phyloP scores from a whole-genome alignment of 2,888 invertebrate species.

The Drosophila tripunctata region DNA sequence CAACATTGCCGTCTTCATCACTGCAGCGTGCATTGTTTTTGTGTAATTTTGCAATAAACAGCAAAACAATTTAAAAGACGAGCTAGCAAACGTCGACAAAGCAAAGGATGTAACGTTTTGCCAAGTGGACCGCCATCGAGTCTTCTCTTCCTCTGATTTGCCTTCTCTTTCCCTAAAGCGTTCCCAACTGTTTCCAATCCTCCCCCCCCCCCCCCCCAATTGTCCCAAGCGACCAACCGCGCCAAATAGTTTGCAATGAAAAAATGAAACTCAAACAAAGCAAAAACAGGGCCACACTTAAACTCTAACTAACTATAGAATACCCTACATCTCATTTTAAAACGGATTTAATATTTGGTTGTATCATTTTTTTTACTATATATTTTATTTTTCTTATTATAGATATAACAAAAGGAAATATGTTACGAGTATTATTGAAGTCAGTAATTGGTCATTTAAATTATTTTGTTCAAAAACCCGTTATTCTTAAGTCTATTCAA shows the following conservation, averaged over 20 bases:
- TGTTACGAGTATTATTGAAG: too few species aligned
- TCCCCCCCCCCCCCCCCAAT: neutral
- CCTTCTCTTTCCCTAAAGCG: neutral
- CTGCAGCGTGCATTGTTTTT: conserved; percentile 76
- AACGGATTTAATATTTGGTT: too few species aligned
- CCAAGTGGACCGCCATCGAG: conserved; percentile 72
- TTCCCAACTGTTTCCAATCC: neutral
- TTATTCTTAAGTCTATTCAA: too few species aligned
- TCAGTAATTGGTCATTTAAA: too few species aligned
- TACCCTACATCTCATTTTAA: conserved; percentile 5
- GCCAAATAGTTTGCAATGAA: conserved; percentile 51
- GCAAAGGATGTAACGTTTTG: conserved; percentile 77
- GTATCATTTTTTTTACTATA: too few species aligned
- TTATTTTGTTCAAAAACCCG: too few species aligned
- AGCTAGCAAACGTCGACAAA: conserved; percentile 60
- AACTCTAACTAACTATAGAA: neutral
- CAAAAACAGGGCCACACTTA: conserved; percentile 3
- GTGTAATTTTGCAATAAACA: conserved; percentile 81
- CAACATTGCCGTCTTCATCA: conserved; percentile 74
- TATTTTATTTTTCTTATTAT: too few species aligned
- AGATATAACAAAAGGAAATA: too few species aligned
- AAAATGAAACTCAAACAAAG: conserved; percentile 50
- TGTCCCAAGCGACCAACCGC: conserved; percentile 20
- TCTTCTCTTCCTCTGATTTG: conserved; percentile 13
- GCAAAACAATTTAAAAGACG: conserved; percentile 77